phyloP scores from a whole-genome alignment of 2,888 invertebrate genomes.

The Smittia aterrima region DNA sequence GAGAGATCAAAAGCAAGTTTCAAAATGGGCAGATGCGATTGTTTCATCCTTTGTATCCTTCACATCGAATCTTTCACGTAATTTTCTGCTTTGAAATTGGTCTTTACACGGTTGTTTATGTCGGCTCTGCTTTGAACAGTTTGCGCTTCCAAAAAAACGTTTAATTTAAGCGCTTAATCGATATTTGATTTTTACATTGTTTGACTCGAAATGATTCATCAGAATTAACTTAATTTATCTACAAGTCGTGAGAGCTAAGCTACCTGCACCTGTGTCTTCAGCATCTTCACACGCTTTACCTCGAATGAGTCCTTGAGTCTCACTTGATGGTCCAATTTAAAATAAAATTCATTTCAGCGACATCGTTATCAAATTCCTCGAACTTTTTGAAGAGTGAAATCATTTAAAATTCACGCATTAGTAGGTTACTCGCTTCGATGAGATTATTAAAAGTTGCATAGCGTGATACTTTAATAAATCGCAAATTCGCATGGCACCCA shows the following conservation, averaged over 20 bases:
- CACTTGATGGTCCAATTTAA: no score
- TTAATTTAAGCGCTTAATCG: slow-evolving; percentile 27
- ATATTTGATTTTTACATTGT: slow-evolving; percentile 37
- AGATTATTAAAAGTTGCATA: not conserved
- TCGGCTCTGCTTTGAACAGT: slow-evolving; percentile 6
- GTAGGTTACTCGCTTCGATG: not conserved
- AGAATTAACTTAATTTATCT: not conserved
- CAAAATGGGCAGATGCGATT: slow-evolving; percentile 18
- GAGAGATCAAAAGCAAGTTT: slow-evolving; percentile 1
- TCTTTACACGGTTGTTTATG: not conserved
- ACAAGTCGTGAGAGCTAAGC: not conserved
- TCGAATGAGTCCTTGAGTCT: no score
- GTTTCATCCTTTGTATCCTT: slow-evolving; percentile 25
- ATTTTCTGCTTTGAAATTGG: slow-evolving; percentile 8
- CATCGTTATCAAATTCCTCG: not conserved
- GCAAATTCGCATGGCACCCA: not conserved
- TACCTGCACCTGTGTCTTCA: slow-evolving; percentile 6
- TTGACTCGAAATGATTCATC: slow-evolving; percentile 15
- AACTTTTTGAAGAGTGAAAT: not conserved
- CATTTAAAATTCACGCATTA: slow-evolving; percentile 28
- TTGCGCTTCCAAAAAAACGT: slow-evolving; percentile 10
- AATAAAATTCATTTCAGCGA: not conserved
- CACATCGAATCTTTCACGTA: not conserved
- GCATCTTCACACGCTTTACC: no score
- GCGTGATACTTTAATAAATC: slow-evolving; percentile 23